Conservation (phyloP, 2,888 invertebrate species). For the Xanthia icteritia region DNA sequence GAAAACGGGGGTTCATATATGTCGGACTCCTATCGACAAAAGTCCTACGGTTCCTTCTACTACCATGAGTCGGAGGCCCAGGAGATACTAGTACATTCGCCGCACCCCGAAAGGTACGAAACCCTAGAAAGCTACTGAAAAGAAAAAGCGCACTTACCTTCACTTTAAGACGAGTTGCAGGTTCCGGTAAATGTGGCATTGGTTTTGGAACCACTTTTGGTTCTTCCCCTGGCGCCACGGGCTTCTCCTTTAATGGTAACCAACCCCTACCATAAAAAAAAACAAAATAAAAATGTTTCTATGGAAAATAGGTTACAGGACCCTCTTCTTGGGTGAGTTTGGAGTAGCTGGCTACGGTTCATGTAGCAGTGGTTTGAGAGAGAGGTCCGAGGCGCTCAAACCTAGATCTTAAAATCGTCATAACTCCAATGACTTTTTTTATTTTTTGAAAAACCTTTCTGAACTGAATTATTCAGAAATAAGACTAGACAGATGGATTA, state of each 20-base stretch:
- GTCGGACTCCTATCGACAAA: too few relatives aligned
- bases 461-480: too few relatives aligned
- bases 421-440: too few relatives aligned
- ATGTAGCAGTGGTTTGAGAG: too few relatives aligned
- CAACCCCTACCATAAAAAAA: constrained; percentile 28
- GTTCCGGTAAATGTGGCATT: constrained; percentile 12
- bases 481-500: too few relatives aligned
- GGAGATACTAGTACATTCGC: not conserved
- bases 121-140: not conserved
- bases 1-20: too few relatives aligned
- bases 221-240: rapidly evolving
- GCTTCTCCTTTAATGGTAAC: constrained; percentile 14
- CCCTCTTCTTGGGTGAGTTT: not conserved
- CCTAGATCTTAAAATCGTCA: too few relatives aligned
- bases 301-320: not conserved
- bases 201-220: not conserved
- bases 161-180: constrained; percentile 15
- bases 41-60: not conserved
- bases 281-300: not conserved
- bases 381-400: too few relatives aligned
- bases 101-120: not conserved
- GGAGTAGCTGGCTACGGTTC: too few relatives aligned
- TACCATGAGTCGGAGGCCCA: not conserved
- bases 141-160: constrained; percentile 12
- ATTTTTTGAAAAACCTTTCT: too few relatives aligned